Evolutionary conservation across 2,888 invertebrate species (phyloP).

Genomic region (Amphipoea oculea): DNA sequence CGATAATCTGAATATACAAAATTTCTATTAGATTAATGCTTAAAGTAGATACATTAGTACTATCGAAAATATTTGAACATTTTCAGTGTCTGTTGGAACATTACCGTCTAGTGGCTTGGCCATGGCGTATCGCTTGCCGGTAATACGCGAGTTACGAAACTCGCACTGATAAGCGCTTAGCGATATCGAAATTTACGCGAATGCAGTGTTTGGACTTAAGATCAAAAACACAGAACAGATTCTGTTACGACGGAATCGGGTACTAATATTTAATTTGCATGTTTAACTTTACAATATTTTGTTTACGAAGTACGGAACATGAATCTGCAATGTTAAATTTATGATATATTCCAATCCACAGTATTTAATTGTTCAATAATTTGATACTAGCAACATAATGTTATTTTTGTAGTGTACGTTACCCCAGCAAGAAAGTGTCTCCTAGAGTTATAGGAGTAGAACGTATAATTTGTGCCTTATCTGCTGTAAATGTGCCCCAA

Average conservation of each 20-base stretch:
- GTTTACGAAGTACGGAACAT: background rate
- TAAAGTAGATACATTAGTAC: no score
- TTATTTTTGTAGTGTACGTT: background rate
- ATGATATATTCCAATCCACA: background rate
- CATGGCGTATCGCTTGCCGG: background rate
- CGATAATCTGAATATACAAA: background rate
- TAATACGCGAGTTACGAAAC: constrained; percentile 1
- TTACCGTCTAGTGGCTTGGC: background rate
- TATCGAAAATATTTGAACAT: no score
- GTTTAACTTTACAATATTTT: background rate
- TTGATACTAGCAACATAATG: background rate
- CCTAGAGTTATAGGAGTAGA: no score
- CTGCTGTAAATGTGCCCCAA: no score
- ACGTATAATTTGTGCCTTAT: no score
- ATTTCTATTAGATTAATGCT: background rate
- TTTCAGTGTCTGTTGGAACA: no score
- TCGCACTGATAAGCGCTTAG: constrained; percentile 11
- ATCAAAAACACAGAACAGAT: no score
- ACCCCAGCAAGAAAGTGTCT: no score
- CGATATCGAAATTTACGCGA: background rate
- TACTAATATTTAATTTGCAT: background rate
- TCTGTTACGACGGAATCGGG: background rate
- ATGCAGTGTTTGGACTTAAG: constrained; percentile 13
- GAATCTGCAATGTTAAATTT: background rate
- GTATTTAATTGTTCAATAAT: background rate